A percentile compares a stretch with the other conserved stretches of the same genome.
Conservation (phyloP, 1,140 invertebrate genomes). For the Aphelinus atriplicis region DNA sequence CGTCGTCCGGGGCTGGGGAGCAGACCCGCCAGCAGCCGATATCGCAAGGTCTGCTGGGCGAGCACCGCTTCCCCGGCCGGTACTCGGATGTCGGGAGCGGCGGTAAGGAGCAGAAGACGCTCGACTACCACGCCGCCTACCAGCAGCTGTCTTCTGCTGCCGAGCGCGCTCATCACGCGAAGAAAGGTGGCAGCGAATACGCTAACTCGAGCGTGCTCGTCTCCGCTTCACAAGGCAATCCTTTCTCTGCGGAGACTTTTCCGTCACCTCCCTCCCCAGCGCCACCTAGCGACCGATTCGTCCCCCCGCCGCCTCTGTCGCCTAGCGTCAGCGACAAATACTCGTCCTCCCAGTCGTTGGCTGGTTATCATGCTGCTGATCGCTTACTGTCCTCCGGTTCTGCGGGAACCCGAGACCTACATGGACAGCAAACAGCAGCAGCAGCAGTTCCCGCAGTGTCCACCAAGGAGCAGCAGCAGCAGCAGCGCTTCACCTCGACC, state of each 20-base stretch:
- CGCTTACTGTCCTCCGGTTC: slow-evolving; percentile 54
- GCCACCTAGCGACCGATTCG: slow-evolving; percentile 60
- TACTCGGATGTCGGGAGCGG: neutral
- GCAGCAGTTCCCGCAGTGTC: slow-evolving; percentile 55
- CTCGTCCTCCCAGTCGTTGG: slow-evolving; percentile 58
- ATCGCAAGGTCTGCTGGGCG: slow-evolving; percentile 40
- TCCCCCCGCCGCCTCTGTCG: slow-evolving; percentile 61
- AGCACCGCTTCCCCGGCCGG: slow-evolving; percentile 42
- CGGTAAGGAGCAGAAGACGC: neutral
- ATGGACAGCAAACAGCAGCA: slow-evolving; percentile 42
- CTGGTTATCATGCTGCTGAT: slow-evolving; percentile 57
- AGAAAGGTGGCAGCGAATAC: slow-evolving; percentile 41
- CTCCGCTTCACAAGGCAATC: slow-evolving; percentile 23
- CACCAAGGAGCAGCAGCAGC: slow-evolving; percentile 45
- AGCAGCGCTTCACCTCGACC: slow-evolving; percentile 44
- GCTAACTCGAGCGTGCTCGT: slow-evolving; percentile 45
- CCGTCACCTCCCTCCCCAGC: slow-evolving; percentile 64
- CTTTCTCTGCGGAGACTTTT: slow-evolving; percentile 59
- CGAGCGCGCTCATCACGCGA: slow-evolving; percentile 14
- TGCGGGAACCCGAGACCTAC: slow-evolving; percentile 31
- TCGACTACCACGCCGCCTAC: slow-evolving; percentile 6
- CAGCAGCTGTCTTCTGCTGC: slow-evolving; percentile 32
- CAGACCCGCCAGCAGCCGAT: slow-evolving; percentile 30
- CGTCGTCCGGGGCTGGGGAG: slow-evolving; percentile 42
- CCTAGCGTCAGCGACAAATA: slow-evolving; percentile 61